Percentiles rank a stretch among this genome's conserved stretches.
Conservation (phyloP, 2,113 vertebrate species). For the Perca fluviatilis region DNA sequence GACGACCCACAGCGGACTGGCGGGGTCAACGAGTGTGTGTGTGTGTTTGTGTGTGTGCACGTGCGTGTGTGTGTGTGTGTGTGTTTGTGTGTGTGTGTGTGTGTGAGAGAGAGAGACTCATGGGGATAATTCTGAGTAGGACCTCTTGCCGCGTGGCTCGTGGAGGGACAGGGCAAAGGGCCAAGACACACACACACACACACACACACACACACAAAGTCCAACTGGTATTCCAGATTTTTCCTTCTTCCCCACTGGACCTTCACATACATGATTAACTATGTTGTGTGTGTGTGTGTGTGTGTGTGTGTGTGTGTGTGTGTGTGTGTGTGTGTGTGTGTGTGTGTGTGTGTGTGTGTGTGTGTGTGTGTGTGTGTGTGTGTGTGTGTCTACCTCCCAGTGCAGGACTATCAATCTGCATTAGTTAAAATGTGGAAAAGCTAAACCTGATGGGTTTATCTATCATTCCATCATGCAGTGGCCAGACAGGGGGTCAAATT, state of each 20-base stretch:
- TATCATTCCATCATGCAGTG: conserved; percentile 32
- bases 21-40: conserved; percentile 14
- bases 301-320: conserved; percentile 24
- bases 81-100: too few relatives aligned
- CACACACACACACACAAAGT: conserved; percentile 11
- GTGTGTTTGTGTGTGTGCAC: conserved; percentile 12
- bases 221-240: conserved; percentile 78
- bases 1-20: conserved; percentile 58
- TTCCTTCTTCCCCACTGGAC: conserved; percentile 64
- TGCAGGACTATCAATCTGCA: conserved; percentile 69
- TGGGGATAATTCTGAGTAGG: conserved; percentile 59
- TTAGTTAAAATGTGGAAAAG: conserved; percentile 66
- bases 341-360: conserved; percentile 28
- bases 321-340: conserved; percentile 45
- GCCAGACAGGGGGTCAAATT: conserved; percentile 39
- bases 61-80: conserved; percentile 1
- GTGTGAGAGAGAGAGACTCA: conserved; percentile 12
- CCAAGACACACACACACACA: conserved; percentile 49
- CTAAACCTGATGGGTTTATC: conserved; percentile 67
- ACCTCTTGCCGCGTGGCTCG: conserved; percentile 65
- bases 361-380: conserved; percentile 33
- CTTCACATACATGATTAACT: conserved; percentile 73
- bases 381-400: conserved; percentile 47
- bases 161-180: conserved; percentile 64
- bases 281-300: conserved; percentile 5